phyloP scores from a whole-genome alignment of 1,140 invertebrate genomes.

The Saccostrea glomerata region DNA sequence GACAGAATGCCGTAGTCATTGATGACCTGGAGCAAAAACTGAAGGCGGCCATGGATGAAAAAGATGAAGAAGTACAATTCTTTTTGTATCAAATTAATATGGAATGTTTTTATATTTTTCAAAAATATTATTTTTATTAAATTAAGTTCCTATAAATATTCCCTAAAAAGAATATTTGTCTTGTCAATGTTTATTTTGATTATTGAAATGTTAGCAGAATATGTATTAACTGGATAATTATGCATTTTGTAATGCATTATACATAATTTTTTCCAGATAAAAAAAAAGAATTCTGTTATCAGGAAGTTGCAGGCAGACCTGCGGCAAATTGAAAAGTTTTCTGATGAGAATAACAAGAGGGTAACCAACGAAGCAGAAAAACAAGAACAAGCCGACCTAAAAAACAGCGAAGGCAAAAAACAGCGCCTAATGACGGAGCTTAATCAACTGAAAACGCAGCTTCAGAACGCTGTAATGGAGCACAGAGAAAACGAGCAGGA shows the following conservation, averaged over 20 bases:
- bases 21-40: conserved; percentile 75
- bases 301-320: conserved; percentile 75
- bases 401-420: conserved; percentile 76
- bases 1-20: conserved; percentile 75
- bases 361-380: conserved; percentile 76
- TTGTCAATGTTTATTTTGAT: no score
- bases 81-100: not conserved
- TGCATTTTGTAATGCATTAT: no score
- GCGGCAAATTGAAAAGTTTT: conserved; percentile 77
- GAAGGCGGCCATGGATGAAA: conserved; percentile 73
- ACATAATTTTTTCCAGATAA: conserved; percentile 66
- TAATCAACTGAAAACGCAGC: conserved; percentile 70
- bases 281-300: conserved; percentile 78
- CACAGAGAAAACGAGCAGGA: conserved; percentile 76
- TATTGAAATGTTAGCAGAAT: no score
- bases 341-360: conserved; percentile 75
- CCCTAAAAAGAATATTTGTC: no score
- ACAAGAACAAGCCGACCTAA: conserved; percentile 75
- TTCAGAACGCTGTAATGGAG: conserved; percentile 73
- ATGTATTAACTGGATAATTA: no score
- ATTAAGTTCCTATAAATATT: no score
- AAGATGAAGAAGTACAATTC: conserved; percentile 74
- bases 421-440: conserved; percentile 73
- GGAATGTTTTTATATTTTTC: conserved; percentile 5
- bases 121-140: no score